A percentile compares a stretch with the other conserved stretches of the same genome.
Conservation (phyloP, 2,888 invertebrate genomes). For the Phytoseiulus persimilis region DNA sequence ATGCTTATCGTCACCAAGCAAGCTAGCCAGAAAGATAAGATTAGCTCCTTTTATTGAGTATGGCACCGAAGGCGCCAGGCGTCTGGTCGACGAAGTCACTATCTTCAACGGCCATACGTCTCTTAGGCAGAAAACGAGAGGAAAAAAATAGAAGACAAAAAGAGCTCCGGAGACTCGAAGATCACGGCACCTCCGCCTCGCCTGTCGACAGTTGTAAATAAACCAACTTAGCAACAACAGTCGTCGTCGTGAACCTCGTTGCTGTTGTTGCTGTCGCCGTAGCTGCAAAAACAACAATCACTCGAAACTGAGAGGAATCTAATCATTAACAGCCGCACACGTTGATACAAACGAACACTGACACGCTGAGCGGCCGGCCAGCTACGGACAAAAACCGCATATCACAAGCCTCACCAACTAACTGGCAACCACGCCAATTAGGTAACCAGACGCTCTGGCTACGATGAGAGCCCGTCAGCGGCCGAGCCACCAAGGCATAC, state of each 20-base stretch:
- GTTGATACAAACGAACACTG: background rate
- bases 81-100: slow-evolving; percentile 14
- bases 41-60: slow-evolving; percentile 33
- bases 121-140: background rate
- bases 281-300: background rate
- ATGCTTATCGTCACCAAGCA: background rate
- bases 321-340: background rate
- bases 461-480: background rate
- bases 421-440: background rate
- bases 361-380: background rate
- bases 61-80: slow-evolving; percentile 39
- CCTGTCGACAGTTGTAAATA: slow-evolving; percentile 5
- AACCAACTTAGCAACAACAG: background rate
- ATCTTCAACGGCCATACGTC: slow-evolving; percentile 5
- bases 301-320: background rate
- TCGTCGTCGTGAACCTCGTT: background rate
- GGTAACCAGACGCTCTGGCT: background rate
- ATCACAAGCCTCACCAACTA: background rate
- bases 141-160: background rate
- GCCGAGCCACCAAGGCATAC: background rate
- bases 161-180: background rate
- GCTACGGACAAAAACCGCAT: background rate
- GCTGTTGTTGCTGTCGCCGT: background rate
- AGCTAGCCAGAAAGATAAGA: background rate
- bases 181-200: background rate